Base-by-base conservation (phyloP, 2,113 vertebrate species). In the Varanus komodoensis region DNA sequence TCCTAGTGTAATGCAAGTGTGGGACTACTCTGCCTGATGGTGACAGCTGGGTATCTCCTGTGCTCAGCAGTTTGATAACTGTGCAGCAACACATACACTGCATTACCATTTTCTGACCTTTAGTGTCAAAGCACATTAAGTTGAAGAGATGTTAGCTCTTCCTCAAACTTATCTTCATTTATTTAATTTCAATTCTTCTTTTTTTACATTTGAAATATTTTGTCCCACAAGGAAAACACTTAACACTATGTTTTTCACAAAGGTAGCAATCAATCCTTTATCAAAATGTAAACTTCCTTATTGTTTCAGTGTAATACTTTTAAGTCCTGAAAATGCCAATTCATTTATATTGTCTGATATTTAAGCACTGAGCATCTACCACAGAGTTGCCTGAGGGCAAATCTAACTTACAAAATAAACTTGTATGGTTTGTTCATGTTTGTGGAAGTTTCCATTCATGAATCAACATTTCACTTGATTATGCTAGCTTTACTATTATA, bases 41-140 rank as follows among this genome's bases (percentile, higher is more conserved):
- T 87, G 89, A 89, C 87, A 94, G 92, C 89, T 87, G 83, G 77
- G 77, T 82, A 69, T 92, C 89, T 94, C 77, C 67, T 52, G 73
- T 83, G 80, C 52, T 86, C 75, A 52, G 32, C 86, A 79, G 74
- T 92, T 79, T 94, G 82, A 17, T 88, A 93, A 91, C 84, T 44
- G n/a, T n/a, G 38, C 77, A 52, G 8, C 82, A 79, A 94, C 87
- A 91, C 88, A 92, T 86, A 92, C 73, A 87, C 77, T 64, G 52
- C 79, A 82, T 79, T 44, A 75, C 73, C 6, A 5, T 74, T 77
- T 77, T 52, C 91, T 68, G 87, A 87, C 91, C 94, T 87, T 21
- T n/a, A 9, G 79, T 83, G 92, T 74, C 84, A 87, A 87, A 80
- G 87, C 50, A 84, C 75, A 93, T 85, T 48, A 83, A 44, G 83